Evolutionary conservation across 2,888 invertebrate genomes (phyloP), one percentile per base, ranked within the genome.

Genomic region (Apotomis betuletana): DNA sequence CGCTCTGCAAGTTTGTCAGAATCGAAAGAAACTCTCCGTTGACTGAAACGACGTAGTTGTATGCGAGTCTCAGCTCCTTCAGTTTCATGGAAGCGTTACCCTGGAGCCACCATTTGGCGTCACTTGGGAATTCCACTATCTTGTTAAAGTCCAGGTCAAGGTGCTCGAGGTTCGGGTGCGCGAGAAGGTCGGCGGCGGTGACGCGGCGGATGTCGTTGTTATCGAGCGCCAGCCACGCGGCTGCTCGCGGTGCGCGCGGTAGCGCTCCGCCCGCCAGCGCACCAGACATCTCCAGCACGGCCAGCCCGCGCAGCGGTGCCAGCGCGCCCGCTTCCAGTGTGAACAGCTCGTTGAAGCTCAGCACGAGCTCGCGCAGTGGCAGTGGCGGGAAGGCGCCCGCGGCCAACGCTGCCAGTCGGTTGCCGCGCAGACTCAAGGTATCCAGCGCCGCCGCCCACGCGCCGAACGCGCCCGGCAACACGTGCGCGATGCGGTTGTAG

Each of bases 101-200:
- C 52, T 27, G 27, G 27, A 27, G 27, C 27, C 27, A 27, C 27
- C 69, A 72, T 46, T 74, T 74, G 51, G 77, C 73, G 73, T 94
- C 95, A 51, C 93, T 94, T 0, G 97, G 97, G 76, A 98, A 90
- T 52, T 94, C 91, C 62, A 95, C 94, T 12, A 98, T 91, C 79
- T 96, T 95, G 87, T 98, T 98, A 67, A 96, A 97, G 80, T 97
- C 97, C 79, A 98, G 90, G 86, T 97, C 97, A 38, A 97, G 92
- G 87, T 97, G 97, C 80, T 96, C 95, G 63, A 97, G 85, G 72
- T 95, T 95, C 1, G 94, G 92, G 81, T 96, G 94, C 51, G 95
- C 94, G 70, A 95, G 95, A 59, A 97, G 93, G 1, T 96, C 95
- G n/a, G 95, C 94, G 3, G 95, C 94, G 1, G 95, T 94, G 44